These are phyloP conservation scores for Cosmia pyralina DNA, from an alignment of 2,888 invertebrate genomes.

Conservation along the genomic window DNA sequence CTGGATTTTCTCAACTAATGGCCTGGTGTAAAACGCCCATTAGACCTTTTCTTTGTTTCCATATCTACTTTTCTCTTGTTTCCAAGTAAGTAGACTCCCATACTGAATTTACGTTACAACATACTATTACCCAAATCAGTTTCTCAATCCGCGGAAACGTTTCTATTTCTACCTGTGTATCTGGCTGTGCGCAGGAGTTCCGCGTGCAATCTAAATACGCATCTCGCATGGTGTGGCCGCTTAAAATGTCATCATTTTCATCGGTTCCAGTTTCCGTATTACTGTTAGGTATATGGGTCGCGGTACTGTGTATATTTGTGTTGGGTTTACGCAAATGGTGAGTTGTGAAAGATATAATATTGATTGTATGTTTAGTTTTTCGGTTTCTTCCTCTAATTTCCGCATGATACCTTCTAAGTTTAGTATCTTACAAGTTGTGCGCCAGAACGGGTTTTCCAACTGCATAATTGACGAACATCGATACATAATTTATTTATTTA, in stretches of 20 bases:
- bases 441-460: too few relatives aligned
- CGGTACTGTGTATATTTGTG: conserved; percentile 23
- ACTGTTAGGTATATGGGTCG: conserved; percentile 56
- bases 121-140: conserved; percentile 18
- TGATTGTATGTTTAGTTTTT: background rate
- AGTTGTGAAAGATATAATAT: conserved; percentile 16
- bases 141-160: conserved; percentile 32
- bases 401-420: background rate
- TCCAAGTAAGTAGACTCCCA: background rate
- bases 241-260: conserved; percentile 70
- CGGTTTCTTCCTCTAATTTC: background rate
- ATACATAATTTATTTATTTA: background rate
- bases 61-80: background rate
- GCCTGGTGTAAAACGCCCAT: too few relatives aligned
- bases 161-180: conserved; percentile 56
- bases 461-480: background rate
- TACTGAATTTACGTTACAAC: conserved; percentile 8
- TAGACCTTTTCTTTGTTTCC: background rate
- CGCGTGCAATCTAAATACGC: conserved; percentile 66
- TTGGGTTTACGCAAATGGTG: background rate
- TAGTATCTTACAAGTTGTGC: background rate
- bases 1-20: too few relatives aligned
- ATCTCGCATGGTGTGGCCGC: conserved; percentile 61
- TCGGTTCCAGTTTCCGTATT: conserved; percentile 57
- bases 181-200: conserved; percentile 59